These are phyloP conservation scores for Nothocercus nigrocapillus DNA, from an alignment of 2,113 vertebrate species.

Conservation along the genomic window DNA sequence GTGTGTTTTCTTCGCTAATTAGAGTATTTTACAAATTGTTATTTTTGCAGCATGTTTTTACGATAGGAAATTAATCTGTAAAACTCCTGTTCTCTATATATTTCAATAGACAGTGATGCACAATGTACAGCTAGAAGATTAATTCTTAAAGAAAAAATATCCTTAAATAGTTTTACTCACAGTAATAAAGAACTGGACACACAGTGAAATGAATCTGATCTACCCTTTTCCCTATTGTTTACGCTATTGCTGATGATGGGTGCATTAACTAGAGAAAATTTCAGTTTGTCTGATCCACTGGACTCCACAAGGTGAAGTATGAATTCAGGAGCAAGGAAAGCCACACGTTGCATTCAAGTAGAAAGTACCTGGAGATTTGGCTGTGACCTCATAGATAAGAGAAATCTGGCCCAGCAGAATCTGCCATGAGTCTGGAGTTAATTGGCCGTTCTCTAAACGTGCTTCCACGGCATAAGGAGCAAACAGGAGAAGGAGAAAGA, in stretches of 20 bases:
- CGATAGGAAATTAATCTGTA: constrained; percentile 1
- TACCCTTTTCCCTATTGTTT: neutral
- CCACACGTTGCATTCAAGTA: neutral
- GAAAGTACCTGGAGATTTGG: neutral
- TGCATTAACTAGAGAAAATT: neutral
- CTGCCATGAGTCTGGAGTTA: neutral
- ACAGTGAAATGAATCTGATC: neutral
- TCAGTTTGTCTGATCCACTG: neutral
- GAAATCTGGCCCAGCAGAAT: neutral
- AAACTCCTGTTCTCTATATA: constrained; percentile 40
- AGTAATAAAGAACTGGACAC: constrained; percentile 60
- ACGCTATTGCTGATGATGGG: neutral
- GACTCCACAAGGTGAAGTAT: neutral
- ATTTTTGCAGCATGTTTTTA: constrained; percentile 36
- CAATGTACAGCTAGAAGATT: constrained; percentile 45
- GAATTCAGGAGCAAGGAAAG: neutral
- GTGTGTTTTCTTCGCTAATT: constrained; percentile 11
- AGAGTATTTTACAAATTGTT: neutral
- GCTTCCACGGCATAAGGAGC: neutral
- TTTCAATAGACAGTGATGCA: constrained; percentile 15
- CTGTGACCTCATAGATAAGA: neutral
- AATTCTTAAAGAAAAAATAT: constrained; percentile 21
- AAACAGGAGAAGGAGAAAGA: constrained; percentile 9
- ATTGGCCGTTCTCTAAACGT: neutral
- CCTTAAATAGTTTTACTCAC: constrained; percentile 47